phyloP scores from a whole-genome alignment of 1,140 invertebrate species.

The Bilobella aurantiaca region DNA sequence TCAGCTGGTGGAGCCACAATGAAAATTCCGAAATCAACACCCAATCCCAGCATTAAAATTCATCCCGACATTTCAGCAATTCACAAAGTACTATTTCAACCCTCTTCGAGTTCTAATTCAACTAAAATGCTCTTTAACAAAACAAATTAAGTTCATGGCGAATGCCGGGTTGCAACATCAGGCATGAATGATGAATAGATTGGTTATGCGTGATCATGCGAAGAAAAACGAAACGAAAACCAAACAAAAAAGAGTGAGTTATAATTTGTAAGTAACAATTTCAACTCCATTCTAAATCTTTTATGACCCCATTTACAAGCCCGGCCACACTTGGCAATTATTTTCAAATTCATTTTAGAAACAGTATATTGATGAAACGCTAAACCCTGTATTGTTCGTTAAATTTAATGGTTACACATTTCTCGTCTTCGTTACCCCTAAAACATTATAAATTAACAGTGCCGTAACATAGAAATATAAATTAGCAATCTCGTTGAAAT shows the following conservation, averaged over 20 bases:
- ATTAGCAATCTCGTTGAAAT: not conserved
- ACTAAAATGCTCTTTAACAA: conserved; percentile 30
- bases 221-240: no score
- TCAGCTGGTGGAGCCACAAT: conserved; percentile 30
- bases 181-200: not conserved
- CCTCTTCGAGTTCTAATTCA: conserved; percentile 25
- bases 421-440: no score
- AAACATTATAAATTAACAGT: not conserved
- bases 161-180: not conserved
- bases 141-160: not conserved
- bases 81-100: conserved; percentile 36
- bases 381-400: no score
- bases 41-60: conserved; percentile 26
- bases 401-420: no score
- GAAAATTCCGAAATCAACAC: conserved; percentile 25
- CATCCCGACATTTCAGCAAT: conserved; percentile 35
- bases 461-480: not conserved
- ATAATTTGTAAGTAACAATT: no score
- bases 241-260: no score
- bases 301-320: no score
- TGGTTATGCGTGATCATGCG: not conserved
- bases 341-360: no score
- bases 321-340: no score
- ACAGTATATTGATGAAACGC: no score
- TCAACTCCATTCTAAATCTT: no score